Base-by-base conservation (phyloP, 2,888 invertebrate species). In the Helicoverpa assulta region DNA sequence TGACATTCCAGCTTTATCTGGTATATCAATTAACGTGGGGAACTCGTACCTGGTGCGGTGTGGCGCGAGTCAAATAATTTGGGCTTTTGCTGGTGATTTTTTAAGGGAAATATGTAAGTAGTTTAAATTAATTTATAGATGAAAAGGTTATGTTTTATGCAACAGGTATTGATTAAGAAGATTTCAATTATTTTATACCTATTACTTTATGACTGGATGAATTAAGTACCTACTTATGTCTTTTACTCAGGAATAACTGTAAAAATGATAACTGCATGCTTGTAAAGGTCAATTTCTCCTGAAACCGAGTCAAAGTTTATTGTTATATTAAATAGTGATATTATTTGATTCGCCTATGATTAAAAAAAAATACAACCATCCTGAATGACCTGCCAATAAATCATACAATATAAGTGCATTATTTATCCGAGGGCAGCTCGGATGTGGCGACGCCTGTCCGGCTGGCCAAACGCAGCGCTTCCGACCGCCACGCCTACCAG, bases 361-460 rank as follows among this genome's bases (percentile, higher is more conserved):
- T n/a, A n/a, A n/a, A n/a, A n/a, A n/a, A 37, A 37, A 2, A 26
- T 67, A 75, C 18, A 63, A 43, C 33, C 0, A 33, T 1, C n/a
- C 43, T 63, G 58, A 59, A 65, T 75, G 54, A 67, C 67, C 21
- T 19, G 60, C 67, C 67, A 68, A 80, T 73, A 60, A 51, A 26
- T 64, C 60, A 57, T 76, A 67, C 68, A 70, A 69, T 77, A 81
- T 80, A 59, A 66, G 57, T 76, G 71, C 80, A 83, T 84, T 81
- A 85, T 73, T 78, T 76, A 84, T 83, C 77, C 82, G 60, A 70
- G 55, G 76, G 74, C 66, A 76, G 75, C 82, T 83, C 92, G 94
- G 94, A 94, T 92, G 92, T 91, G 92, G 93, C 90, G 84, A 90
- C 89, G 89, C 87, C 81, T 78, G 79, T 82, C 94, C 92, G 91